Evolutionary conservation across 2,888 invertebrate species (phyloP), one percentile per base, ranked within the genome.

Genomic region (Ophraella communa): DNA sequence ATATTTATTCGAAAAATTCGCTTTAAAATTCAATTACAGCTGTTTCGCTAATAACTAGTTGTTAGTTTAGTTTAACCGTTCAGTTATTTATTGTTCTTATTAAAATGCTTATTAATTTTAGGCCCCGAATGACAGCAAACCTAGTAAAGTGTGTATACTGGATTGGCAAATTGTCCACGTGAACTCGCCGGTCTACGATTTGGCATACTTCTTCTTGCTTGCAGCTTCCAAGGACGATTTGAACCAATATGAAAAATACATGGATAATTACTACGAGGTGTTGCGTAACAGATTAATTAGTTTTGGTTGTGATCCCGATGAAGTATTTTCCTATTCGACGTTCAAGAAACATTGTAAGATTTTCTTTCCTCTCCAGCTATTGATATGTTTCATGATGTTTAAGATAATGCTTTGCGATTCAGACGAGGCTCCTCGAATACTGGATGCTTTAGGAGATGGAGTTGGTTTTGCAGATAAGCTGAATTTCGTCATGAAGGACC

Each of bases 251-350:
- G 62, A 69, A 23, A 60, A 61, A 20, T 77, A 74, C 39, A 62
- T 75, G 23, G 58, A 70, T 30, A 18, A 74, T 4, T 78, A 78
- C 58, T 63, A 77, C 57, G 62, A 69, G 0, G 69, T 64, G 4
- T 58, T 78, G 3, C 54, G 62, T 14, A 55, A 68, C 10, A 64
- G 61, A 54, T 56, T 77, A 23, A 61, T 23, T 24, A 66, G 70
- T 33, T 72, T 76, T 47, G 73, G 72, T 2, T 67, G 73, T n/a
- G 70, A 75, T 39, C 67, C 70, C 0, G 69, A 72, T 3, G 54
- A 65, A 42, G 11, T 77, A 21, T 76, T 70, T 62, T 49, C 69
- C 2, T 69, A 58, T 39, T 47, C 39, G n/a, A 3, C 27, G 14
- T 42, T 66, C 14, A 60, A 64, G 35, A 18, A 51, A 4, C 62